Evolutionary conservation across 1,140 invertebrate genomes (phyloP), one percentile per base, ranked within the genome.

Genomic region (Orius insidiosus): DNA sequence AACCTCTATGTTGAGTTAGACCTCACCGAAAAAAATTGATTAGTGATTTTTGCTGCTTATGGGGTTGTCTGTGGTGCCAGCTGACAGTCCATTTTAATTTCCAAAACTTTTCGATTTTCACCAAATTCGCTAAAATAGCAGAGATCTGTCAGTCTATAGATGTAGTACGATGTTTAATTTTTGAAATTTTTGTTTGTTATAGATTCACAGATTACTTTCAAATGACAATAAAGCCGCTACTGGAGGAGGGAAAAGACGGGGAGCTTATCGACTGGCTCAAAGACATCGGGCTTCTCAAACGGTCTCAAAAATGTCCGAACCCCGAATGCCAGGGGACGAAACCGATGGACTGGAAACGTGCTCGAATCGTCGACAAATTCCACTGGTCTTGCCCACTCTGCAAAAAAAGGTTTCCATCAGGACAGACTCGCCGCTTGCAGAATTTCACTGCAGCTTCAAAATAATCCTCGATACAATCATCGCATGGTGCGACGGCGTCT

Each of bases 261-360:
- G 56, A 60, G 42, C 45, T 60, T 5, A 58, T 55, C 36, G 55
- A 58, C n/a, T 59, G 58, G 58, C 39, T 60, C 33, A 60, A 60
- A 53, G 53, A 56, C 15, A 57, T 57, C 16, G 54, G 54, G 7
- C 46, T 60, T 2, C 38, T 60, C 11, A 38, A 51, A 2, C 48
- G 51, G 15, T 52, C 55, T 4, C 44, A 53, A 34, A 54, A 55
- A 42, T 60, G 58, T 45, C 43, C 51, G 1, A 57, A 55, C 16
- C 24, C 51, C 7, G 52, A 55, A 15, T 60, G 58, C 41, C 54
- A 53, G 37, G 55, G 55, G n/a, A 44, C 40, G n/a, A 56, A 54
- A 13, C 50, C 49, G 7, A 56, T 60, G 56, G 45, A 49, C 13
- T 60, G 58, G 58, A 55, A 54, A 34, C 56, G 56, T 15, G 57